Conservation (phyloP, 2,797 vertebrate genomes). For the Propithecus deckenii region DNA sequence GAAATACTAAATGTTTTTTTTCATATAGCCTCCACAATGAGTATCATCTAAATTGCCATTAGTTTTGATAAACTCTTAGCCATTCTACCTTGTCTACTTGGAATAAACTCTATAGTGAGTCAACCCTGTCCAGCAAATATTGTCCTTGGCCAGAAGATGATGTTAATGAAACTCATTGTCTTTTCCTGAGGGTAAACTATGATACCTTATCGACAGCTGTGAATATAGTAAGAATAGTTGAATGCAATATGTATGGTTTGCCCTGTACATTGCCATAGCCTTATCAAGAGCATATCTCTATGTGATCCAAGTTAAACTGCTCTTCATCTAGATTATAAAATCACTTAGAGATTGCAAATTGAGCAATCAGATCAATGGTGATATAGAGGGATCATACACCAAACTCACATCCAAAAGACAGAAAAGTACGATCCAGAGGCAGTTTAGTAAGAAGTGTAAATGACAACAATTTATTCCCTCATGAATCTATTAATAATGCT, state of each 20-base stretch:
- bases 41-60: too few species aligned
- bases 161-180: not conserved
- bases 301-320: not conserved
- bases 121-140: not conserved
- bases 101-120: not conserved
- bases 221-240: not conserved
- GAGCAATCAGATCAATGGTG: not conserved
- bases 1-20: not conserved
- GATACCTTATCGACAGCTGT: not conserved
- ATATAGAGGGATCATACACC: not conserved
- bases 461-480: not conserved
- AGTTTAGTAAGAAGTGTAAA: not conserved
- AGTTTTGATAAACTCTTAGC: not conserved
- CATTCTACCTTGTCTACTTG: not conserved
- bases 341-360: not conserved
- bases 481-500: constrained; percentile 1
- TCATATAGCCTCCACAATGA: not conserved
- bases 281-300: not conserved
- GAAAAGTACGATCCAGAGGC: not conserved
- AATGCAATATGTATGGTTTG: not conserved
- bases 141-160: not conserved
- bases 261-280: not conserved
- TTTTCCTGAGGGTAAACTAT: not conserved
- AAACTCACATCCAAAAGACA: not conserved
- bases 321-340: not conserved